phyloP scores from a whole-genome alignment of 2,797 vertebrate species.

The Scolopax rusticola region DNA sequence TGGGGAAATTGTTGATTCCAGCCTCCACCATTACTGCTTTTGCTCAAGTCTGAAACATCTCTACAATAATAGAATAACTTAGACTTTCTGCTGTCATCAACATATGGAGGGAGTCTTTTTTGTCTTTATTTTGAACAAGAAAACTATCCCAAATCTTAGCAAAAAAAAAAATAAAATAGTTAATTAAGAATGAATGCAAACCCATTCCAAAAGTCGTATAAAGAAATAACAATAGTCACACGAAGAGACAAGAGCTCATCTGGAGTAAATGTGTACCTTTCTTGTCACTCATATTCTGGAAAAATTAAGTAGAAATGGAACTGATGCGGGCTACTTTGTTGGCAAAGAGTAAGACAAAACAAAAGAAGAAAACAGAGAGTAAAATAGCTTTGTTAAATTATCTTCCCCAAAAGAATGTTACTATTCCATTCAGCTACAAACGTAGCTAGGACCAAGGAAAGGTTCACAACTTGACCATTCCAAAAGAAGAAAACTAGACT shows the following conservation, averaged over 20 bases:
- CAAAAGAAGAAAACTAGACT: background rate
- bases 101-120: background rate
- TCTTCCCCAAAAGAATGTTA: background rate
- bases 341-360: background rate
- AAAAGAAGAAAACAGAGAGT: background rate
- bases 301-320: background rate
- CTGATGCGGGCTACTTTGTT: background rate
- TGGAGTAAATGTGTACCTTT: rapidly evolving
- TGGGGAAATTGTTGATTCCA: background rate
- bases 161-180: background rate
- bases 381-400: background rate
- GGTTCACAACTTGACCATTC: background rate
- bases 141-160: background rate
- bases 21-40: rapidly evolving
- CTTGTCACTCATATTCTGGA: background rate
- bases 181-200: background rate
- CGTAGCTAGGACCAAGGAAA: background rate
- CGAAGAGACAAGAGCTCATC: background rate
- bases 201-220: background rate
- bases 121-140: background rate
- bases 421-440: background rate
- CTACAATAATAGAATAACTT: background rate
- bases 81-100: background rate
- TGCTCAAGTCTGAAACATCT: background rate
- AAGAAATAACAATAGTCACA: background rate